Base-by-base conservation (phyloP, 2,888 invertebrate species). In the Drosophila cyrtoloma region DNA sequence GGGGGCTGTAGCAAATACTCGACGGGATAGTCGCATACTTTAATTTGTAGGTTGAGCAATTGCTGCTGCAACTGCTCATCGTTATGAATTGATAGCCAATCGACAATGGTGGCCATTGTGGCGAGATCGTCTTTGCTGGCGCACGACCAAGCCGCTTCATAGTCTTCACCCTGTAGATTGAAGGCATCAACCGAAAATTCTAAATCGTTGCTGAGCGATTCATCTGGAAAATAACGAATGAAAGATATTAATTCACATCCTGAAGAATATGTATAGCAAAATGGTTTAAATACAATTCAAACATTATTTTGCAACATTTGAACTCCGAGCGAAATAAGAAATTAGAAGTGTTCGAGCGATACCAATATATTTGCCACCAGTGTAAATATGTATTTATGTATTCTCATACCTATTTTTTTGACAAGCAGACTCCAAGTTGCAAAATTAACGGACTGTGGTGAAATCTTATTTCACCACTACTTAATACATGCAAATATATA, bases 1-100 rank as follows among this genome's bases (percentile, higher is more conserved):
- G 94, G 94, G 0, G 91, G 74, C 73, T 94, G 94, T 0, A 93
- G 77, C 39, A 93, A 81, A 66, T 92, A 93, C 59, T 94, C 94
- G 0, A 89, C 81, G 2, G 94, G 93, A 82, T 93, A 94, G 66
- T 94, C 93, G 19, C 64, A 55, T 42, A 93, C 81, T 6, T 90
- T 91, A 1, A 91, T 82, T 44, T 91, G 85, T 19, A 93, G 42
- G 60, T 88, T 90, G 3, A 82, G 81, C 0, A 93, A 44, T 1
- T 88, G 84, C 56, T 89, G 82, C 3, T 89, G 75, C 22, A 93
- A 53, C 19, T 91, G 90, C 14, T 61, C 30, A 7, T 72, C 66
- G 2, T 71, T 70, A 19, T 64, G 69, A 26, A 26, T 26, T 0
- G 51, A 37, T 53, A 79, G 12, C 63, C 53, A 16, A n/a, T 93